Base-by-base conservation (phyloP, 2,888 invertebrate genomes). In the Agrilus mali region DNA sequence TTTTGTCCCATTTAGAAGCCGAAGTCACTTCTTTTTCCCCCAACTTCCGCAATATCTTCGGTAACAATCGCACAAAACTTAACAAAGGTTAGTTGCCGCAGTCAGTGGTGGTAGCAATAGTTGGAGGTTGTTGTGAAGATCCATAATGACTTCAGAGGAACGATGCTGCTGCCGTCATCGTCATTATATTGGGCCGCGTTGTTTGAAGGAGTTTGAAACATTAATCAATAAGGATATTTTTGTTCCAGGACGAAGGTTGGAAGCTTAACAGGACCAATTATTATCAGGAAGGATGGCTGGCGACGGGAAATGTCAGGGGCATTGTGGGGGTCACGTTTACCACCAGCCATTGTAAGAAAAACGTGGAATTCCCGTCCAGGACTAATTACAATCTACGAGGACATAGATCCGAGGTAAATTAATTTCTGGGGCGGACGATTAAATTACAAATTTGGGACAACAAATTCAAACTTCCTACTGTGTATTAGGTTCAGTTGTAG, bases 301-400 rank as follows among this genome's bases (percentile, higher is more conserved):
- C 95, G 48, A 90, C 90, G 37, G 95, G 94, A 55, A 96, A 95
- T 67, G 83, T 88, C 47, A 78, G 90, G 56, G 93, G 95, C 35
- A 85, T 95, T 55, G 92, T 95, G 44, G 95, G 96, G 44, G 93
- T 94, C 41, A 96, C 95, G 45, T 95, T 93, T 69, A 95, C 95
- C 43, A 88, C 94, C 38, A 90, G 92, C 50, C 90, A 93, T 66
- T 89, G 88, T 69, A 80, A 85, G 56, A 85, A 86, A 56, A 84
- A 84, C 55, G 80, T 86, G 57, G 88, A 88, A 62, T 77, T 86
- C 63, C 95, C 95, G 3, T 72, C 84, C 43, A 76, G 95, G 55
- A 92, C 93, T 55, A 97, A 97, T 72, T 97, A 95, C 71, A 97
- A 97, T 70, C 75, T 97, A 48, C 78, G 97, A 50, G 96, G 96